Evolutionary conservation across 2,797 vertebrate species (phyloP), one percentile per base, ranked within the genome.

Genomic region (Psittacula echo): DNA sequence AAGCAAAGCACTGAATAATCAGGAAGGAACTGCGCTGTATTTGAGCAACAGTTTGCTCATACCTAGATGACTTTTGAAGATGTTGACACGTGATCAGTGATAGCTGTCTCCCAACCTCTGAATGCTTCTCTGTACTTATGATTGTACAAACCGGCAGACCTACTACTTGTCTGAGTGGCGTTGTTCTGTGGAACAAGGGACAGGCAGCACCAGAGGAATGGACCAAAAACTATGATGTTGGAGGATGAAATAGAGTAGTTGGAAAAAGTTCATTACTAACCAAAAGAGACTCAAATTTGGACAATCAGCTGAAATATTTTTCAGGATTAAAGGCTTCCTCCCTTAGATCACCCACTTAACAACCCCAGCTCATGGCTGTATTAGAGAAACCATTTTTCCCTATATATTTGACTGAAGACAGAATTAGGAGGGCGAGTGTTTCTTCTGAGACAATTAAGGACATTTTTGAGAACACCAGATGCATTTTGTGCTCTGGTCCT

Each of bases 21-120:
- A 96, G 95, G 93, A 93, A 94, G 81, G 71, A 91, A 94, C 7
- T 74, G 56, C 82, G 65, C 45, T 74, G 89, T 94, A 86, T 93
- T 94, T 92, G 72, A 95, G 93, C 81, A 96, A 90, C n/a, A 89
- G 68, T 85, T 93, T 87, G 47, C 78, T 95, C 92, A 95, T 60
- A 47, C 41, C 7, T 8, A 91, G 72, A 80, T 70, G 78, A 87
- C 75, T 83, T 89, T 75, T 92, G 91, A 96, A 93, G 81, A 85
- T 74, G 61, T 4, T 87, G 81, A 47, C 77, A 73, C 1, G 6
- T 62, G 86, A 85, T 27, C 56, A 21, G 68, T 8, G 90, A 95
- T 83, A 94, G 79, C 86, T 84, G 92, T 96, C 94, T 96, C 91
- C 75, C 90, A 95, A 73, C 90, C 93, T 92, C 58, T 5, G 11